These are phyloP conservation scores for Anabacerthia variegaticeps DNA, from an alignment of 2,797 vertebrate genomes.

Conservation along the genomic window DNA sequence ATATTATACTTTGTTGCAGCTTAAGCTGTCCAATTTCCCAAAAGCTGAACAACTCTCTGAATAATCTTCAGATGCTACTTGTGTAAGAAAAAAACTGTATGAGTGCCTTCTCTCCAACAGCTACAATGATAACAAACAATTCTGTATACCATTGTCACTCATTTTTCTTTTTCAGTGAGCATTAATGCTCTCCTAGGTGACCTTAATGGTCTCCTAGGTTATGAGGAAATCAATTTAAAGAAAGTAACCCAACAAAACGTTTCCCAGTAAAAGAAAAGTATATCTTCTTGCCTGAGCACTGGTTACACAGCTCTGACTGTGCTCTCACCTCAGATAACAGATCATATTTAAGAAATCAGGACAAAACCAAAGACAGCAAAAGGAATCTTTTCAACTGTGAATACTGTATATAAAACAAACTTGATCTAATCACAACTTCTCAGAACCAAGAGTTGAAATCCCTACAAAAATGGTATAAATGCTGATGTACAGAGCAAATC, in stretches of 20 bases:
- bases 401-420: not conserved
- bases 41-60: not conserved
- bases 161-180: not conserved
- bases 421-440: not conserved
- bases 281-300: not conserved
- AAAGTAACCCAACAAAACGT: not conserved
- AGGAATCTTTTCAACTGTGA: not conserved
- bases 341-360: not conserved
- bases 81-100: not conserved
- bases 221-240: not conserved
- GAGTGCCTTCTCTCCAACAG: not conserved
- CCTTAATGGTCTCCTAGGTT: not conserved
- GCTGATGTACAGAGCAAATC: not conserved
- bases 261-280: not conserved
- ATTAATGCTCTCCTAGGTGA: not conserved
- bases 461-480: not conserved
- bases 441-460: not conserved
- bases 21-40: not conserved
- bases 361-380: not conserved
- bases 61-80: not conserved
- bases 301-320: not conserved
- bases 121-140: not conserved
- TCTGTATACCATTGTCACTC: not conserved
- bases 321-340: not conserved
- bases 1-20: not conserved